A percentile compares a stretch with the other conserved stretches of the same genome.
Conservation (phyloP, 2,888 invertebrate species). For the Chrysotoxum bicinctum region DNA sequence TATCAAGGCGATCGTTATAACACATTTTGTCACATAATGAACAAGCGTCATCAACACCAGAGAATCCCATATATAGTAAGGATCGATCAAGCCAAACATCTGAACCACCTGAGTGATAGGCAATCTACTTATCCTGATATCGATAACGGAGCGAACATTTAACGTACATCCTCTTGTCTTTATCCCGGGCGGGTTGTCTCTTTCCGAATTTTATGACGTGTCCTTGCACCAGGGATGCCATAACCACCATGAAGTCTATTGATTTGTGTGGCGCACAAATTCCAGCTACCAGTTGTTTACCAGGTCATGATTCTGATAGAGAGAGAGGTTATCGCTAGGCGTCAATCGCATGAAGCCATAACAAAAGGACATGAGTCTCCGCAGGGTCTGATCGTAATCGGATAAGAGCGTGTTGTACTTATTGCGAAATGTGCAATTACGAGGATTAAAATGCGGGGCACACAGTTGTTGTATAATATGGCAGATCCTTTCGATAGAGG, state of each 20-base stretch:
- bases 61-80: background rate
- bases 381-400: conserved; percentile 45
- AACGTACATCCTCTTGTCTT: conserved; percentile 25
- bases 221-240: background rate
- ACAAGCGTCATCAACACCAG: conserved; percentile 56
- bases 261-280: conserved; percentile 29
- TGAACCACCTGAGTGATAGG: conserved; percentile 48
- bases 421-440: conserved; percentile 71
- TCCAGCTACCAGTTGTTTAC: conserved; percentile 33
- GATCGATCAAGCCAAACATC: conserved; percentile 57
- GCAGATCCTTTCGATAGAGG: conserved; percentile 26
- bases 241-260: conserved; percentile 44
- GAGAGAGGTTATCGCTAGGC: conserved; percentile 35
- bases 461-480: conserved; percentile 3
- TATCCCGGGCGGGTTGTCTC: conserved; percentile 37
- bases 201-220: conserved; percentile 28
- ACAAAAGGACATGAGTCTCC: conserved; percentile 29
- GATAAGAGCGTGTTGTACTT: conserved; percentile 53
- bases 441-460: conserved; percentile 71
- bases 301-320: conserved; percentile 15
- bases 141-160: conserved; percentile 26
- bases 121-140: conserved; percentile 5
- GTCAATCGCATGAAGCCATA: conserved; percentile 45
- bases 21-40: conserved; percentile 71
- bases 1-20: conserved; percentile 69